Percentiles rank a stretch among this genome's conserved stretches.
Conservation (phyloP, 2,113 vertebrate species). For the Dasyurus viverrinus region DNA sequence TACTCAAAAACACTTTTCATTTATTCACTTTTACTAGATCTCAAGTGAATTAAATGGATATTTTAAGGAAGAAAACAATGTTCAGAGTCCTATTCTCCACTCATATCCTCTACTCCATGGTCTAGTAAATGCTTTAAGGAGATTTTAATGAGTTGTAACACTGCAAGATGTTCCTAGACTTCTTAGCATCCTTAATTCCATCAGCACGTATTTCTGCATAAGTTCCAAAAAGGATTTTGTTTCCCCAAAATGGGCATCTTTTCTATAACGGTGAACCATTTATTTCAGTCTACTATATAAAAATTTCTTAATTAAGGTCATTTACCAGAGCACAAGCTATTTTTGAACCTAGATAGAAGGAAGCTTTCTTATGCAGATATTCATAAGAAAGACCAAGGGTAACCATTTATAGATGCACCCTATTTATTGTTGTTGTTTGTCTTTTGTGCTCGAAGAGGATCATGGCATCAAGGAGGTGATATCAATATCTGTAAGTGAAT, state of each 20-base stretch:
- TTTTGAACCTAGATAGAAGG: constrained; percentile 41
- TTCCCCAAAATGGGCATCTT: constrained; percentile 52
- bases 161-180: constrained; percentile 59
- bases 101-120: constrained; percentile 54
- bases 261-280: constrained; percentile 28
- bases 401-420: constrained; percentile 28
- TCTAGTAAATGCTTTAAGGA: constrained; percentile 57
- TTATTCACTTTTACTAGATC: constrained; percentile 42
- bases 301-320: constrained; percentile 9
- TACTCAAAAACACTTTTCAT: constrained; percentile 55
- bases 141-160: constrained; percentile 60
- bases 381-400: constrained; percentile 8
- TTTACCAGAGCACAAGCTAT: constrained; percentile 13
- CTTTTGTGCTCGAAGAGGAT: no score
- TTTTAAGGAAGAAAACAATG: constrained; percentile 69
- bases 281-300: constrained; percentile 41
- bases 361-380: constrained; percentile 27
- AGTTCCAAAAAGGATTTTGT: constrained; percentile 60
- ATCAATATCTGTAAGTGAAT: no score
- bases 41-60: constrained; percentile 56
- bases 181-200: constrained; percentile 27
- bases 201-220: constrained; percentile 66
- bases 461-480: no score
- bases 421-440: neutral
- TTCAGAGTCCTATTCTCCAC: constrained; percentile 30